These are phyloP conservation scores for Falco concolor DNA, from an alignment of 2,797 vertebrate species.

Conservation along the genomic window DNA sequence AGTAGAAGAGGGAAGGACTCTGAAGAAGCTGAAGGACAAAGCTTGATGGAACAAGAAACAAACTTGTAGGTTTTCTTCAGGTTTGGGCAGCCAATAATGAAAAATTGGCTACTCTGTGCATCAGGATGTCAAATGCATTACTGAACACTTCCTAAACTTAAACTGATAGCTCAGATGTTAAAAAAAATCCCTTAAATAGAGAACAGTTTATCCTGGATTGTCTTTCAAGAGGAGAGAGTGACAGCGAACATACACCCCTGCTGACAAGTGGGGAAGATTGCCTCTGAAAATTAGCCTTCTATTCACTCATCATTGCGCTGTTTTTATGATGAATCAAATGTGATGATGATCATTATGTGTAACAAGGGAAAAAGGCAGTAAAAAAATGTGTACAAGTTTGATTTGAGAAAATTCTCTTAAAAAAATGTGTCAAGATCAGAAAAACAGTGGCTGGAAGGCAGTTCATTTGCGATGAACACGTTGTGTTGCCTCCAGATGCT, in stretches of 20 bases:
- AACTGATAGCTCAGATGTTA: not conserved
- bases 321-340: not conserved
- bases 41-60: not conserved
- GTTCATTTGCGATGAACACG: not conserved
- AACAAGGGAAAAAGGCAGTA: not conserved
- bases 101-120: not conserved
- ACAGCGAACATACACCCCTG: not conserved
- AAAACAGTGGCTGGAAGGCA: not conserved
- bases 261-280: not conserved
- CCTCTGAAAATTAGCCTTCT: not conserved
- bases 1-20: not conserved
- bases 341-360: not conserved
- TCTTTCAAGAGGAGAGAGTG: not conserved
- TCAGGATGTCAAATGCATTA: not conserved
- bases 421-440: not conserved
- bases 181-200: not conserved
- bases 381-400: not conserved
- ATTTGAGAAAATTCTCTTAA: not conserved
- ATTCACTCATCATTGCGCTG: not conserved
- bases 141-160: not conserved
- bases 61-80: not conserved
- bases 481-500: not conserved
- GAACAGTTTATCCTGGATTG: not conserved
- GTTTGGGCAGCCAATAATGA: not conserved
- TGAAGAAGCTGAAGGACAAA: not conserved